Percentiles rank a stretch among this genome's conserved stretches.
phyloP scores from a whole-genome alignment of 2,113 vertebrate species.

The Gavialis gangeticus region DNA sequence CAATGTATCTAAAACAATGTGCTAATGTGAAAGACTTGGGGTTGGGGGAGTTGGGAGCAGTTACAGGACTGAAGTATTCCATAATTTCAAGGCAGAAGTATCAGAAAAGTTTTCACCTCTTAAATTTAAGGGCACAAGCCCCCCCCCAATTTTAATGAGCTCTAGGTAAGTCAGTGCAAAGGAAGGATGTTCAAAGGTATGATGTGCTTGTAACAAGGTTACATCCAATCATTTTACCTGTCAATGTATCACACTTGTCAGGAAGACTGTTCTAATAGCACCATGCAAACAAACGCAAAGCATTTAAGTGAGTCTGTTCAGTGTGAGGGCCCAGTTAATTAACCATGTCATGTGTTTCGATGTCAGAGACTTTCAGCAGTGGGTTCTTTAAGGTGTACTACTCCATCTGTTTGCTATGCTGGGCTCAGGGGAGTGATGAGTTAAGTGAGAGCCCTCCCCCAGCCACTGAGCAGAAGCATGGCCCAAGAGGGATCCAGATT shows the following conservation, averaged over 20 bases:
- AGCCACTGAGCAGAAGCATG: not conserved
- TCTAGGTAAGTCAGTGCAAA: no score
- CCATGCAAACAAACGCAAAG: slow-evolving; percentile 25
- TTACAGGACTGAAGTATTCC: not conserved
- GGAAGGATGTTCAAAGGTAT: not conserved
- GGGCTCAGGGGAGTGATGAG: not conserved
- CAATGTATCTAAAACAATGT: not conserved
- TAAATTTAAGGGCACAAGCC: not conserved
- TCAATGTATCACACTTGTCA: not conserved
- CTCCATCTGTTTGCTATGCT: rapidly evolving
- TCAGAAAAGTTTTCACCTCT: not conserved
- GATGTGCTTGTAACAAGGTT: not conserved
- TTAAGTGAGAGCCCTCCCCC: not conserved
- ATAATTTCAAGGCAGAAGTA: not conserved
- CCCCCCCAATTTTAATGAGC: no score
- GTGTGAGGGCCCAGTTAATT: not conserved
- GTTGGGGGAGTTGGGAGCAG: not conserved
- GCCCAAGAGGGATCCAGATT: not conserved
- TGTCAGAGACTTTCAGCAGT: not conserved
- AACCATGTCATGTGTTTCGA: not conserved
- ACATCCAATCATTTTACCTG: not conserved
- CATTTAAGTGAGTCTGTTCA: not conserved
- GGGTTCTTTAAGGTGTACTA: not conserved
- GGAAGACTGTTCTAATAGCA: slow-evolving; percentile 31
- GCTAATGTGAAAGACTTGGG: not conserved